Evolutionary conservation across 2,797 vertebrate genomes (phyloP).

Genomic region (Distichodus sexfasciatus): DNA sequence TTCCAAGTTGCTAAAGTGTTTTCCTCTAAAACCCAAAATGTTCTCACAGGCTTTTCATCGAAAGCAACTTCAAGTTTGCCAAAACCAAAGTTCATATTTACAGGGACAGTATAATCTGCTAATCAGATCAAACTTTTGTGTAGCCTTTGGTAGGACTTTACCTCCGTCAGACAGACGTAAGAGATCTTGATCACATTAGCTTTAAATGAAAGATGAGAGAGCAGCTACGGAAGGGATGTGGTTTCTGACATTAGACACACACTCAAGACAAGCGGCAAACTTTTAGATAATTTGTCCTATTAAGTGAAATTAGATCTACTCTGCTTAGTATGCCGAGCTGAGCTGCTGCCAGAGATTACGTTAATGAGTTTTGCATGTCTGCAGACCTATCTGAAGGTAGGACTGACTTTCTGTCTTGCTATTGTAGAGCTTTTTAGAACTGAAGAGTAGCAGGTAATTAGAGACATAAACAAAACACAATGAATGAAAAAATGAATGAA

Average conservation of each 20-base stretch:
- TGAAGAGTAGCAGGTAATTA: not conserved
- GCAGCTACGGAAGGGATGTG: not conserved
- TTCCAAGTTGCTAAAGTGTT: too few relatives aligned
- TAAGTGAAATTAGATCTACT: constrained; percentile 12
- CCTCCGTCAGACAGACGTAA: not conserved
- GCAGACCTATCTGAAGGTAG: not conserved
- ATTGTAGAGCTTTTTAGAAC: not conserved
- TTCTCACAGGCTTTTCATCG: too few relatives aligned
- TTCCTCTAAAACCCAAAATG: too few relatives aligned
- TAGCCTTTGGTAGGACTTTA: not conserved
- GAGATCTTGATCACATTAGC: not conserved
- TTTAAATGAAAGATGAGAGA: not conserved
- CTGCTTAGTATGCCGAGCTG: not conserved
- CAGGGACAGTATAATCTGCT: too few relatives aligned
- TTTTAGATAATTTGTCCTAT: constrained; percentile 11
- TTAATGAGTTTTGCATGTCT: constrained; percentile 18
- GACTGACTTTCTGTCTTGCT: not conserved
- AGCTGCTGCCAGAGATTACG: constrained; percentile 7
- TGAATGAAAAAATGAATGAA: too few relatives aligned
- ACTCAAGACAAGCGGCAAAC: not conserved
- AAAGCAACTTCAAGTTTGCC: too few relatives aligned
- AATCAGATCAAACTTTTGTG: too few relatives aligned
- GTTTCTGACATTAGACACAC: not conserved
- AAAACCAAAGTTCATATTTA: too few relatives aligned
- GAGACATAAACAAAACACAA: not conserved